Evolutionary conservation across 2,888 invertebrate genomes (phyloP), one percentile per base, ranked within the genome.

Genomic region (Dendrolimus pini): DNA sequence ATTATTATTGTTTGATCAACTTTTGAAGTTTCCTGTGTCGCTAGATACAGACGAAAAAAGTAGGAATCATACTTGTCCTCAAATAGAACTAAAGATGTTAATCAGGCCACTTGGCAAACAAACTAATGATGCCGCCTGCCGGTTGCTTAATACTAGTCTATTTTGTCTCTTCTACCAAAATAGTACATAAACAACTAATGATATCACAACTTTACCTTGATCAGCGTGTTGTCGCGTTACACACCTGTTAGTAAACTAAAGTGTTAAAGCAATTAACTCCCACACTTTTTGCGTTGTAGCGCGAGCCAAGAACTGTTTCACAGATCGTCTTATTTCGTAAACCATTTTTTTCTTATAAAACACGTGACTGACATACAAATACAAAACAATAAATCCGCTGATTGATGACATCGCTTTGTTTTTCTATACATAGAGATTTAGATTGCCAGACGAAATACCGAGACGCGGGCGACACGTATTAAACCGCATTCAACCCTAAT

Each of bases 401-500:
- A 47, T 12, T 9, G 47, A 47, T 47, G 47, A 47, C 2, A 10
- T 47, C 47, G 9, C 47, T 10, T 47, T 47, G 47, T 47, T 47
- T 47, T 8, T 47, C 47, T 47, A 47, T 12, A 30, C 47, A 9
- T 47, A 2, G 47, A 12, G 47, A 47, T 47, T 30, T 30, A 30
- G 30, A 47, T 47, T 47, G 2, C 30, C 3, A 30, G 30, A 30
- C 47, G 47, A 47, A 7, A 47, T 7, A 10, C 47, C 47, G 47
- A 12, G 3, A 47, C 47, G 6, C 30, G 30, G 47, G 9, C 47
- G 47, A 47, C 47, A 47, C 47, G 30, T 30, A 47, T 47, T 47
- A 12, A 47, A 47, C 42, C 57, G 41, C 55, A 58, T 59, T 60
- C 60, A 64, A 59, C 64, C 63, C 59, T 61, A 59, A 63, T 60